Base-by-base conservation (phyloP, 2,113 vertebrate species). In the Oostethus manadensis region DNA sequence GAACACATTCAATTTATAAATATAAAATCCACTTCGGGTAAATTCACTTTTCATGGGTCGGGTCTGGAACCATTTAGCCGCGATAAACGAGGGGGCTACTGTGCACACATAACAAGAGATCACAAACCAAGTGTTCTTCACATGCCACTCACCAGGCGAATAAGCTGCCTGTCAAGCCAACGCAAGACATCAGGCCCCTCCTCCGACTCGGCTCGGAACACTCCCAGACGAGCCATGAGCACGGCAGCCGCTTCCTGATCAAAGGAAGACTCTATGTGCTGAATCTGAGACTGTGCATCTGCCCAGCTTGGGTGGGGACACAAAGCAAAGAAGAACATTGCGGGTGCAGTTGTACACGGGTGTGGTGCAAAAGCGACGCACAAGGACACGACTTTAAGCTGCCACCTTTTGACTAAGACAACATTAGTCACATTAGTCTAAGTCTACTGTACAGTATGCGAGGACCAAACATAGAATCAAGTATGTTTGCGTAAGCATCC, bases 141-240 rank as follows among this genome's bases (percentile, higher is more conserved):
- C 15, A 1, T 18, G 56, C 13, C 56, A 69, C 90, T 91, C 87
- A 98, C 96, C 88, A 99, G 89, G 73, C 96, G 91, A 79, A 99
- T 99, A 17, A 99, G 92, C 74, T 99, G 96, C n/a, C 96, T 90
- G 84, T 99, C 96, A 14, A 99, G 89, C 96, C 96, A 99, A 4
- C 95, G 92, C 43, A 98, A 89, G 7, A 99, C 94, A 0, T 99
- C 96, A 0, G 96, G 96, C 1, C 96, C 96, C 71, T 99, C 96
- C 78, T 99, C 96, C 0, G 94, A 94, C 77, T 99, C 96, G 0
- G 94, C 93, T 67, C 94, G 89, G 83, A 94, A 97, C 42, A 98
- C 94, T 1, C 93, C 96, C 35, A 99, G 88, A 3, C 94, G 91
- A 6, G 96, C 96, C 96, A 99, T 98, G 69, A 99, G 79, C 60